A percentile compares a stretch with the other conserved stretches of the same genome.
Conservation (phyloP, 1,140 invertebrate genomes). For the Probaryconus sp. region DNA sequence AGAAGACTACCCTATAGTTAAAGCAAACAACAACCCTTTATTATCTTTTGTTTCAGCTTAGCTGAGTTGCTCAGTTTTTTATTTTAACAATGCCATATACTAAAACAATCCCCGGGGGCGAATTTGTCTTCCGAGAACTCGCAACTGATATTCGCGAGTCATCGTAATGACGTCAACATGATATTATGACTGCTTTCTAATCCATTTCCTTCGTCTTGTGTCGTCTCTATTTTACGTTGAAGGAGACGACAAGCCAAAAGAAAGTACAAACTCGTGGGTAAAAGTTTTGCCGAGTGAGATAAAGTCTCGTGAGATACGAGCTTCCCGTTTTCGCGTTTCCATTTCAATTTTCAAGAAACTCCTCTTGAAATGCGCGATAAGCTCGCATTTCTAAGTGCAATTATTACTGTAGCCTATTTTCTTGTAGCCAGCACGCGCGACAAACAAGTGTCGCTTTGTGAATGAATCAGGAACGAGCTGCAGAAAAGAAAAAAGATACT, state of each 20-base stretch:
- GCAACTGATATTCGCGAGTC: slow-evolving; percentile 6
- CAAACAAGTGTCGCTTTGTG: slow-evolving; percentile 19
- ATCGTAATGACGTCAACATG: background rate
- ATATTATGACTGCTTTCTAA: slow-evolving; percentile 49
- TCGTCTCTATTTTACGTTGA: slow-evolving; percentile 39
- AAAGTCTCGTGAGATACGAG: slow-evolving; percentile 51
- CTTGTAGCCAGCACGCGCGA: slow-evolving; percentile 22
- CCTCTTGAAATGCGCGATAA: slow-evolving; percentile 37
- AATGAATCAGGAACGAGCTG: background rate
- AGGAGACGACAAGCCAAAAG: slow-evolving; percentile 41
- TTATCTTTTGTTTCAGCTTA: no score
- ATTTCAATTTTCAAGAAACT: slow-evolving; percentile 59
- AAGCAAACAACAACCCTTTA: no score
- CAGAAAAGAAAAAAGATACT: slow-evolving; percentile 1
- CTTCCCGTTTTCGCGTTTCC: slow-evolving; percentile 47
- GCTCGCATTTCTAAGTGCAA: slow-evolving; percentile 47
- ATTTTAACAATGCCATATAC: no score
- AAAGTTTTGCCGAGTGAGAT: slow-evolving; percentile 57
- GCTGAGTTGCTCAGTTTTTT: no score
- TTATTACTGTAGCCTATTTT: slow-evolving; percentile 45
- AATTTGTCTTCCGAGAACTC: no score
- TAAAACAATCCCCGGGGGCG: no score
- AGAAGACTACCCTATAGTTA: no score
- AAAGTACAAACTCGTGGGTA: slow-evolving; percentile 53
- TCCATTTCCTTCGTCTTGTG: slow-evolving; percentile 44